Base-by-base conservation (phyloP, 2,888 invertebrate genomes). In the Carterocephalus palaemon region DNA sequence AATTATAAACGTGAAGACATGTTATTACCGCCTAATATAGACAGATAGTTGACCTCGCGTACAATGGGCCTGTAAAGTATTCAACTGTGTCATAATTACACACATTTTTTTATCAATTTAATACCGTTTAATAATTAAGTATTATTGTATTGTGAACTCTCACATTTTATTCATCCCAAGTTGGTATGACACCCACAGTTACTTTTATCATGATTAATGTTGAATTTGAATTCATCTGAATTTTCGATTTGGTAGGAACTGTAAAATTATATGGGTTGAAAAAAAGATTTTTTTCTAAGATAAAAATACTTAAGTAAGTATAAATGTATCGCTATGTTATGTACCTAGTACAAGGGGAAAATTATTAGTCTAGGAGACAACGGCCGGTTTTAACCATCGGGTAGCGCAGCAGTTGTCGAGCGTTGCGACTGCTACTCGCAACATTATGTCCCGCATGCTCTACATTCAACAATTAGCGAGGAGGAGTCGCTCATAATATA, bases 391-490 rank as follows among this genome's bases (percentile, higher is more conserved):
- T 70, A 67, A 66, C 60, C 54, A 62, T 53, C 45, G 50, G 34
- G 52, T 51, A 51, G 51, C 51, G 47, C 51, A 19, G 41, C 29
- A 48, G 45, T 49, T 22, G 36, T 6, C 24, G 16, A 15, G 16
- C 22, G 23, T 12, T 13, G 28, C 16, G 36, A 26, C 41, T 20
- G 33, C 32, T 31, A 31, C 32, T 26, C n/a, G 42, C 32, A 39
- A 16, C 8, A 79, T 80, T 78, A 80, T 70, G 73, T 80, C 73
- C 80, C 83, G 83, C 66, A 65, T 67, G 81, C 66, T 71, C 80
- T 54, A 83, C 72, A 75, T 81, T 38, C 56, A 22, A 60, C 64
- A 67, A 69, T 71, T 72, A 71, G 63, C 62, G 48, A 54, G 62
- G 54, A 62, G 64, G 60, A 63, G 36, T 4, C 26, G 31, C 15